Base-by-base conservation (phyloP, 2,113 vertebrate genomes). In the Alexandromys fortis region DNA sequence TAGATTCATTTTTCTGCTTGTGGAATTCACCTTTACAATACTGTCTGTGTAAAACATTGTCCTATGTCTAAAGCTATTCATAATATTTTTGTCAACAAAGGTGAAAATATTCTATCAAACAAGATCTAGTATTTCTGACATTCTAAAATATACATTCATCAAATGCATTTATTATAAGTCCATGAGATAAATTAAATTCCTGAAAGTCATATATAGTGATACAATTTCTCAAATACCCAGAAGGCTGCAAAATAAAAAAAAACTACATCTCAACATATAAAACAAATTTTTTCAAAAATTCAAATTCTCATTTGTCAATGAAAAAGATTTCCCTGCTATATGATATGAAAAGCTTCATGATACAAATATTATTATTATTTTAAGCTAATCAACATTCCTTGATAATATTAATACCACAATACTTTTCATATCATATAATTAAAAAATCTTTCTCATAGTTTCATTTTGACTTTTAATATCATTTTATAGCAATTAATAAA, bases 91-190 rank as follows among this genome's bases (percentile, higher is more conserved):
- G 76, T 78, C 28, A 33, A 49, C 7, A 19, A 49, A 49, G 26
- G 28, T 47, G 75, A 78, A 49, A 49, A 19, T 49, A 78, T 78
- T 47, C 33, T 81, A 81, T 9, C 78, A 81, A 12, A n/a, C 78
- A 81, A 26, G 14, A 2, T 83, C 52, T 61, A 42, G 6, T 42
- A 4, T 75, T 95, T 82, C 95, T 94, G 87, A 97, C 81, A 90
- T 52, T 30, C 73, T 19, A 81, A 93, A 76, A 97, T 91, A 93
- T 3, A 55, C 2, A n/a, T 58, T 96, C 68, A 73, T 26, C 78
- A 94, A 70, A 91, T 94, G 47, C 28, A 4, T 88, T 92, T 55
- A 83, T 38, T 72, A 42, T 58, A 82, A 65, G 61, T 93, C 2
- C 42, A 91, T 76, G 47, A 47, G 1, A 26, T 76, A 93, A 76